A percentile compares a stretch with the other conserved stretches of the same genome.
Conservation (phyloP, 2,113 vertebrate genomes). For the Piaya cayana region DNA sequence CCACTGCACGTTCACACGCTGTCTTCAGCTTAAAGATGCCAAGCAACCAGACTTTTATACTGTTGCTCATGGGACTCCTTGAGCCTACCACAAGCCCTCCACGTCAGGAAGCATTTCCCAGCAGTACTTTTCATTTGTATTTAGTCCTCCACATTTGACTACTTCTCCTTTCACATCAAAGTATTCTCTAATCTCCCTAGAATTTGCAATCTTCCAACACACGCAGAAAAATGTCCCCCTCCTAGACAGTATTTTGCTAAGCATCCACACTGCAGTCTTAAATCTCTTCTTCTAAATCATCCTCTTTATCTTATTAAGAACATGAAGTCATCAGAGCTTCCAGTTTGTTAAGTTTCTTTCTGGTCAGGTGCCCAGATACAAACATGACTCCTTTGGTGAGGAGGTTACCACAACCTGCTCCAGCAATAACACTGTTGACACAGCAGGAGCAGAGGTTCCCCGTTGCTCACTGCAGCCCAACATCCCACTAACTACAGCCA, state of each 20-base stretch:
- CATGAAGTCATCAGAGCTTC: not conserved
- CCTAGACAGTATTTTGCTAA: not conserved
- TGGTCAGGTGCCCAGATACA: not conserved
- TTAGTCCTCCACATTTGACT: not conserved
- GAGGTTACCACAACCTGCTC: not conserved
- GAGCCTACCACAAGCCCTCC: not conserved
- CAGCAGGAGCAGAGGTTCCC: not conserved
- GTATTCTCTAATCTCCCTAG: not conserved
- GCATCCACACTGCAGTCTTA: not conserved
- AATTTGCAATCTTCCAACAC: not conserved
- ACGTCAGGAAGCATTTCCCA: not conserved
- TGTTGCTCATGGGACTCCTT: not conserved
- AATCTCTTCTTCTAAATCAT: not conserved
- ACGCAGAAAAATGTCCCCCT: not conserved
- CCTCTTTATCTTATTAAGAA: not conserved
- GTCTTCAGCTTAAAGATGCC: not conserved
- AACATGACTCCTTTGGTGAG: not conserved
- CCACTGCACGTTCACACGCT: not conserved
- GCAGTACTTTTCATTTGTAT: not conserved
- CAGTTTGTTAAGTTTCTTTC: not conserved
- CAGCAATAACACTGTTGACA: not conserved
- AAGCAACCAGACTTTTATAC: not conserved
- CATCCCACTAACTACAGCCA: not conserved
- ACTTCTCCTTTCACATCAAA: not conserved
- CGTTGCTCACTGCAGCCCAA: not conserved